Base-by-base conservation (phyloP, 2,888 invertebrate species). In the Anoncus sp. region DNA sequence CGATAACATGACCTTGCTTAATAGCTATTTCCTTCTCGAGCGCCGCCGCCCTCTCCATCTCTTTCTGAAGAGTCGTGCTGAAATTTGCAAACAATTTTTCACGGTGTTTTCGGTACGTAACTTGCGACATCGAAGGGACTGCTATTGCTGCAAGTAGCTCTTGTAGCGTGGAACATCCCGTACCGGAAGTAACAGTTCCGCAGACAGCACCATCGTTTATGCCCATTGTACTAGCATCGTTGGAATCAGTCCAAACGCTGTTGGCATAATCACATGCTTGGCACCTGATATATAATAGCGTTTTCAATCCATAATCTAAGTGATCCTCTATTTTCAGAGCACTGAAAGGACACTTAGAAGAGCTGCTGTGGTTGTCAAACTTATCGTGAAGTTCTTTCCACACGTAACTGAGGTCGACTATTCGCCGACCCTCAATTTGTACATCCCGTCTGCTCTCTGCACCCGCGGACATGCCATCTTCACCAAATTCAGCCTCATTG, bases 171-270 rank as follows among this genome's bases (percentile, higher is more conserved):
- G 38, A 38, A 16, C 59, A 59, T 0, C 77, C 74, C 2, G 53
- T 75, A 14, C 77, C 70, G 14, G 59, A 70, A n/a, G 69, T 75
- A 10, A 74, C 20, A 1, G 70, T 66, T 40, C 72, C 66, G 18
- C 66, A 65, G 22, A 75, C 71, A n/a, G 78, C 65, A 60, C 53
- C 71, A 66, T 66, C 22, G 40, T 78, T 70, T 10, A 75, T 53
- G 14, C 66, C 60, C 49, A 75, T 60, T 10, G 53, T 51, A 57
- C 40, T 31, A 5, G 24, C 22, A 14, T 35, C 18, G 16, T 65
- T 16, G 4, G 47, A 47, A 57, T 66, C 66, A 1, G 73, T 66
- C 69, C 69, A 70, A 12, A 60, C 24, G 9, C 38, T 4, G 12
- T 45, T 38, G 2, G 16, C 14, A 57, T 49, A 59, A n/a, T 66